Evolutionary conservation across 1,140 invertebrate species (phyloP).

Genomic region (Rhagoletis pomonella): DNA sequence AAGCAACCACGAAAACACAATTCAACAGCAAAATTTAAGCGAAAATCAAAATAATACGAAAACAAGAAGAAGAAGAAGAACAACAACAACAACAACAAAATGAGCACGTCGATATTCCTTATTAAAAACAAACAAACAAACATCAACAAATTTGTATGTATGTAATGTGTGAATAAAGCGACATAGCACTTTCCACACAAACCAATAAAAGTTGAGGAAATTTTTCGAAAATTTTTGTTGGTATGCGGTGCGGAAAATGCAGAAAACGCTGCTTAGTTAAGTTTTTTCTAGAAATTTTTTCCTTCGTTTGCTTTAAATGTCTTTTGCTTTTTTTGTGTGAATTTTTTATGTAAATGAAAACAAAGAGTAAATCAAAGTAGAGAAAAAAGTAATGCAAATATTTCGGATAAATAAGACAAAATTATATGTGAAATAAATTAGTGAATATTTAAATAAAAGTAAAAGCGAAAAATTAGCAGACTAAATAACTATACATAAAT

Average conservation of each 20-base stretch:
- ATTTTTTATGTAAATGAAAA: constrained; percentile 13
- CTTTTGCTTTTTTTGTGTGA: neutral
- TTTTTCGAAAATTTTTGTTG: constrained; percentile 29
- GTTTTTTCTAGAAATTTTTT: constrained; percentile 34
- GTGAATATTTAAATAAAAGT: neutral
- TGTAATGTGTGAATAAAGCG: constrained; percentile 45
- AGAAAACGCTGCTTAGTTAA: constrained; percentile 43
- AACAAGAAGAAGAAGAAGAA: constrained; percentile 52
- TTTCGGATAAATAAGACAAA: constrained; percentile 17
- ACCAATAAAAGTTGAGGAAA: constrained; percentile 25
- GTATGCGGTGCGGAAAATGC: constrained; percentile 38
- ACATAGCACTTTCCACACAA: constrained; percentile 47
- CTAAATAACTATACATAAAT: neutral
- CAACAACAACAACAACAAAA: constrained; percentile 53
- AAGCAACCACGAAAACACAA: constrained; percentile 50
- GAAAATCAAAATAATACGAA: constrained; percentile 23
- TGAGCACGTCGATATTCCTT: constrained; percentile 60
- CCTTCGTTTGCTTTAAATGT: neutral
- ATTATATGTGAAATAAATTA: neutral
- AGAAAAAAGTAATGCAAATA: neutral
- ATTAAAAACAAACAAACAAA: constrained; percentile 54
- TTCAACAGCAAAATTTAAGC: constrained; percentile 40
- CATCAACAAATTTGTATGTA: constrained; percentile 51
- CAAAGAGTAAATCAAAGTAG: constrained; percentile 11
- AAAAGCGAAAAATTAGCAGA: neutral